These are phyloP conservation scores for Pegoplata infirma DNA, from an alignment of 2,888 invertebrate species.

Conservation along the genomic window DNA sequence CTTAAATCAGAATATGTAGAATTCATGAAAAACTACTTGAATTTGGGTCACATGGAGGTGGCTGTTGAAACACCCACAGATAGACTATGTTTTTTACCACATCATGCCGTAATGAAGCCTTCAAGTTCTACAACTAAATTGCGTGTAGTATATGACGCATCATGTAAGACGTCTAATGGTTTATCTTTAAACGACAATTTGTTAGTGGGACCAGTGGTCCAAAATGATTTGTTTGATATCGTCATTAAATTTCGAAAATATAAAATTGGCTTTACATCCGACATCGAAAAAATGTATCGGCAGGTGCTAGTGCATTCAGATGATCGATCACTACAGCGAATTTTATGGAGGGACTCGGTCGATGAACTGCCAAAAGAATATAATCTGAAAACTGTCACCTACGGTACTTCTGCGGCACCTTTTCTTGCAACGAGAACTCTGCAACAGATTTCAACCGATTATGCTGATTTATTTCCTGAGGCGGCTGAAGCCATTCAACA, in stretches of 20 bases:
- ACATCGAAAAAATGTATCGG: conserved; percentile 47
- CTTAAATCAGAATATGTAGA: conserved; percentile 18
- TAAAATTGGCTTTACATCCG: background rate
- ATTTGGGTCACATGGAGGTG: conserved; percentile 5
- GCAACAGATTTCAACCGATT: conserved; percentile 40
- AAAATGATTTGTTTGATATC: conserved; percentile 37
- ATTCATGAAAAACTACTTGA: conserved; percentile 16
- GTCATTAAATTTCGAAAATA: conserved; percentile 28
- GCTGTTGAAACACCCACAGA: background rate
- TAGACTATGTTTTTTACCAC: conserved; percentile 55
- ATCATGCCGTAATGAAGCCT: conserved; percentile 62
- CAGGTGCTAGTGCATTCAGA: conserved; percentile 40
- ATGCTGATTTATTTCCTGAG: conserved; percentile 8
- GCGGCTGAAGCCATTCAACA: background rate
- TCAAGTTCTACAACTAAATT: conserved; percentile 65
- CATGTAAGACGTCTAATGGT: conserved; percentile 63
- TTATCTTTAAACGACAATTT: conserved; percentile 52
- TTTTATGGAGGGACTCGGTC: conserved; percentile 49
- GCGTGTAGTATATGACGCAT: conserved; percentile 67
- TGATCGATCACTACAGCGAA: conserved; percentile 45
- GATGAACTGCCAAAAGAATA: conserved; percentile 3
- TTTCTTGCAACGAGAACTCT: conserved; percentile 52
- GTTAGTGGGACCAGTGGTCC: conserved; percentile 56
- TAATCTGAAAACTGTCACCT: conserved; percentile 58
- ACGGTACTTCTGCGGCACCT: conserved; percentile 54